Evolutionary conservation across 2,888 invertebrate genomes (phyloP).

Genomic region (Megalurothrips usitatus): DNA sequence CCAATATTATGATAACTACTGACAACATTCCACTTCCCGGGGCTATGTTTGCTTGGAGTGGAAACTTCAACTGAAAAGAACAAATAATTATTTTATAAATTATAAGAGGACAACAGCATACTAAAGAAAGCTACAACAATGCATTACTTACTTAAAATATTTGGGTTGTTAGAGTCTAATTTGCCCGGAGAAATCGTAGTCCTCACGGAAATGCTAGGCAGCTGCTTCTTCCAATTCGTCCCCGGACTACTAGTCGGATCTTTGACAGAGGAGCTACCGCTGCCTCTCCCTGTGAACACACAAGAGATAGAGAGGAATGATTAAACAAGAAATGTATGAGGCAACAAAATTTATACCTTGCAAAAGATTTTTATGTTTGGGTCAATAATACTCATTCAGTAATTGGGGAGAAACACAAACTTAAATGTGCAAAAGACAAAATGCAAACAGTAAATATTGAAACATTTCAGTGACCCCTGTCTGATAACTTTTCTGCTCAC

Average conservation of each 20-base stretch:
- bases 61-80: constrained; percentile 6
- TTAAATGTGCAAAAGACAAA: neutral
- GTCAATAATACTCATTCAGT: too few relatives aligned
- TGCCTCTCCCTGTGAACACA: neutral
- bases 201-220: neutral
- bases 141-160: too few relatives aligned
- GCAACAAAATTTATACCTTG: too few relatives aligned
- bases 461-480: neutral
- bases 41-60: neutral
- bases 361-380: too few relatives aligned
- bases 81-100: too few relatives aligned
- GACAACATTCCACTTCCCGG: neutral
- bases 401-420: neutral
- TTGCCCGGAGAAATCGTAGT: neutral
- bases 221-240: neutral
- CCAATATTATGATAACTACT: neutral
- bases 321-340: too few relatives aligned
- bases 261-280: neutral
- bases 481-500: neutral
- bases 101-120: too few relatives aligned
- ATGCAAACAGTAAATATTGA: neutral
- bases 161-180: neutral
- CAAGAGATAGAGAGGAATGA: too few relatives aligned
- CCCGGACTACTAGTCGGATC: neutral
- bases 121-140: too few relatives aligned